These are phyloP conservation scores for Scleropages formosus DNA, from an alignment of 2,797 vertebrate genomes.

Conservation along the genomic window DNA sequence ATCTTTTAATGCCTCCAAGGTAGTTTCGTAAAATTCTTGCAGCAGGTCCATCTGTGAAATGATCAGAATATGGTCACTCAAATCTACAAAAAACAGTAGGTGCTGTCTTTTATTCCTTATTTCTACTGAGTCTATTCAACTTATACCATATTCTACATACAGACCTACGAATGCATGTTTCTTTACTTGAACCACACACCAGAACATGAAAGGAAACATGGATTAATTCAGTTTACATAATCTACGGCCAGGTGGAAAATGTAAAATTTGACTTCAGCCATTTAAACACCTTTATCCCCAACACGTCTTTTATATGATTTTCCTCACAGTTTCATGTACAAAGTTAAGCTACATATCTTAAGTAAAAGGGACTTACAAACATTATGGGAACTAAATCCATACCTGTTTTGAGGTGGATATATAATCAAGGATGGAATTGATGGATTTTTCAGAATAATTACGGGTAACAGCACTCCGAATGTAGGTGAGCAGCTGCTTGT, in stretches of 20 bases:
- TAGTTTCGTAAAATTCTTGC: conserved; percentile 99
- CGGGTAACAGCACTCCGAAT: conserved; percentile 97
- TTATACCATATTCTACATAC: too few species aligned
- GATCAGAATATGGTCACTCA: not conserved
- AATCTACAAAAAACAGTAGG: too few species aligned
- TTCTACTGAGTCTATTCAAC: too few species aligned
- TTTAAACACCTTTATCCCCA: not conserved
- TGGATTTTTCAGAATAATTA: conserved; percentile 99
- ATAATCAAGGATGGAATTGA: conserved; percentile 99
- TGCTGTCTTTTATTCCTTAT: too few species aligned
- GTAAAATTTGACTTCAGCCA: not conserved
- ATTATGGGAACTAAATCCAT: conserved; percentile 54
- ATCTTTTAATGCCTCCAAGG: conserved; percentile 95
- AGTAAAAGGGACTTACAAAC: not conserved
- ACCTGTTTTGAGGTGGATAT: conserved; percentile 99
- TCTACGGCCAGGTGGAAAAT: not conserved
- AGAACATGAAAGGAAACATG: not conserved
- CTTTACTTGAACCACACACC: not conserved
- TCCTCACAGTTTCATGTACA: too few species aligned
- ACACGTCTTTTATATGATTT: not conserved
- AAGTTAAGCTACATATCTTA: not conserved
- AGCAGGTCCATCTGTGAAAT: conserved; percentile 91
- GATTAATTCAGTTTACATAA: not conserved
- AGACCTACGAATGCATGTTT: not conserved
- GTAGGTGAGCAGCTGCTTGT: conserved; percentile 97